Percentiles rank a stretch among this genome's conserved stretches.
phyloP scores from a whole-genome alignment of 1,140 invertebrate genomes.

The Proales similis region DNA sequence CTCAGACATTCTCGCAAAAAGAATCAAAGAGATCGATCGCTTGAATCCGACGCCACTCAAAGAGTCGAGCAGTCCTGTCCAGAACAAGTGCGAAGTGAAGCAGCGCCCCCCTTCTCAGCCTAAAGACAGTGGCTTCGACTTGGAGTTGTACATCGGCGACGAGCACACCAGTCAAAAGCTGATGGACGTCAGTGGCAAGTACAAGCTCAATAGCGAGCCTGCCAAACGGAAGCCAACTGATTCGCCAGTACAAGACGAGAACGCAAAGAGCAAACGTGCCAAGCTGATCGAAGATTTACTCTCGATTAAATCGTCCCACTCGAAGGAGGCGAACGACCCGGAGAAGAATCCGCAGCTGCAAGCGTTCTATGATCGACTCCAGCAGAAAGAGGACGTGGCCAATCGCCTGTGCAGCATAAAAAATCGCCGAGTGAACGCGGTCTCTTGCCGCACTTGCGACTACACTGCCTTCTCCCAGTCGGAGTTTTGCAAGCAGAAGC shows the following conservation, averaged over 20 bases:
- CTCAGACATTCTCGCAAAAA: neutral
- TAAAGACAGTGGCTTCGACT: neutral
- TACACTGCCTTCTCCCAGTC: constrained; percentile 36
- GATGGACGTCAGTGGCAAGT: constrained; percentile 28
- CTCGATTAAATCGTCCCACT: constrained; percentile 18
- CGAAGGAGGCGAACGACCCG: constrained; percentile 22
- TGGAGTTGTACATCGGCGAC: constrained; percentile 29
- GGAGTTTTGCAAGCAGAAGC: constrained; percentile 30
- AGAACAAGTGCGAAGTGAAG: neutral
- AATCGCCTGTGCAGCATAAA: constrained; percentile 19
- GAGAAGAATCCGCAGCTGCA: constrained; percentile 20
- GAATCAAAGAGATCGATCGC: constrained; percentile 17
- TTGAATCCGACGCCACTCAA: neutral
- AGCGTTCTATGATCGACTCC: constrained; percentile 20
- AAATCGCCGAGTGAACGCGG: constrained; percentile 20
- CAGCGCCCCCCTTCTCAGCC: neutral
- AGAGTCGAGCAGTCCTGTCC: neutral
- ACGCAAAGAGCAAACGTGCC: neutral
- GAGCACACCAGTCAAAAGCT: constrained; percentile 14
- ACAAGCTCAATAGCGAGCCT: constrained; percentile 7
- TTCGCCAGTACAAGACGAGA: neutral
- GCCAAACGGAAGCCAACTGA: constrained; percentile 27
- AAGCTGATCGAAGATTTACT: constrained; percentile 29
- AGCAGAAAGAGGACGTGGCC: constrained; percentile 22
- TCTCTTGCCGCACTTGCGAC: constrained; percentile 9